These are phyloP conservation scores for Melieria omissa DNA, from an alignment of 2,888 invertebrate genomes.

Conservation along the genomic window DNA sequence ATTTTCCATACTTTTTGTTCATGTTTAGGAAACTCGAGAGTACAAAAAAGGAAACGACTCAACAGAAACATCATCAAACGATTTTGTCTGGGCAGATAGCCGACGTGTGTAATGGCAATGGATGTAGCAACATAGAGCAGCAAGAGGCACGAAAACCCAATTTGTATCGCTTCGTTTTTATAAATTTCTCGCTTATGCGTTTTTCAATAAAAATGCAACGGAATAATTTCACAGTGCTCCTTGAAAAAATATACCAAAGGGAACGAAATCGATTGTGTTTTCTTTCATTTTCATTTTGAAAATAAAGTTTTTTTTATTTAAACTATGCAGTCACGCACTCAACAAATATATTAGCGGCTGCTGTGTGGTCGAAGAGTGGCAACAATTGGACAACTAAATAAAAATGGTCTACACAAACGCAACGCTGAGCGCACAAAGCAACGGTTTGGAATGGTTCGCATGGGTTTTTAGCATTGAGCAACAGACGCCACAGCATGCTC, in stretches of 20 bases:
- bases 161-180: not conserved
- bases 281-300: conserved; percentile 1
- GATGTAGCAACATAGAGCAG: conserved; percentile 30
- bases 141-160: conserved; percentile 46
- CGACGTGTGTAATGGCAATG: not conserved
- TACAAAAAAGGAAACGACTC: conserved; percentile 51
- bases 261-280: conserved; percentile 2
- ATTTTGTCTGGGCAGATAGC: not conserved
- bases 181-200: not conserved
- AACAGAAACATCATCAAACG: conserved; percentile 59
- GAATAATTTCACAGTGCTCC: not conserved
- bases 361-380: no score
- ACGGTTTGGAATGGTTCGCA: no score
- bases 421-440: no score
- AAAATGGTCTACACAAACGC: no score
- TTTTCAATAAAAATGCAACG: not conserved
- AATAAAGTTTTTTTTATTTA: not conserved
- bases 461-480: no score
- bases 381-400: no score
- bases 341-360: no score
- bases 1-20: conserved; percentile 44
- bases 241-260: not conserved
- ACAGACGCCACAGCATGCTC: no score
- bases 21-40: conserved; percentile 57
- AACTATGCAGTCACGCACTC: no score